Percentiles rank a stretch among this genome's conserved stretches.
These are phyloP conservation scores for Dasysyrphus albostriatus DNA, from an alignment of 2,888 invertebrate genomes.

Conservation along the genomic window DNA sequence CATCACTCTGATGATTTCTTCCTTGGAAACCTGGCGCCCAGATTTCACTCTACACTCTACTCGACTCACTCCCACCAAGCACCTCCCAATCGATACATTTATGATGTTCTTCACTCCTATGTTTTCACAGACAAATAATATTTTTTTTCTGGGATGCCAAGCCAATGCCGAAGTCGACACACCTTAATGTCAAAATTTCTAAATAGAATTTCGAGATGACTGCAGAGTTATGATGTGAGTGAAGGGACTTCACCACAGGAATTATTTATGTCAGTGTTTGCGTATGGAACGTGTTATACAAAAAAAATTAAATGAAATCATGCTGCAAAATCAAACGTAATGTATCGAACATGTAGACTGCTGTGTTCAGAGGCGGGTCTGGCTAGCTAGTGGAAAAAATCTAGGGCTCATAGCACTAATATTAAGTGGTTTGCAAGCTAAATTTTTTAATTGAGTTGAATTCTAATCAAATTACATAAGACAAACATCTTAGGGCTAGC, in stretches of 20 bases:
- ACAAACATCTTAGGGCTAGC: too few relatives aligned
- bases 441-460: too few relatives aligned
- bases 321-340: constrained; percentile 36
- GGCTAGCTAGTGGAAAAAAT: not conserved
- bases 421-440: too few relatives aligned
- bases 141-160: constrained; percentile 29
- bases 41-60: constrained; percentile 3
- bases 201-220: constrained; percentile 43
- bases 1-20: constrained; percentile 30
- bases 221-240: constrained; percentile 29
- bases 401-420: not conserved
- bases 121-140: constrained; percentile 35
- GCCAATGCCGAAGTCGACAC: constrained; percentile 39
- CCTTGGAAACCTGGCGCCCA: constrained; percentile 32
- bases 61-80: not conserved
- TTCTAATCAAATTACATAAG: too few relatives aligned
- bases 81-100: constrained; percentile 28
- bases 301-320: constrained; percentile 24
- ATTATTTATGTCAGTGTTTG: constrained; percentile 45
- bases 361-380: not conserved
- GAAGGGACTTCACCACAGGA: constrained; percentile 25
- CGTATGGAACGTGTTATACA: constrained; percentile 30
- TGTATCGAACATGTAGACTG: constrained; percentile 21
- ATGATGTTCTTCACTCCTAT: constrained; percentile 27
- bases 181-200: constrained; percentile 43